Conservation (phyloP, 2,888 invertebrate species). For the Hemicrepidius hirtus region DNA sequence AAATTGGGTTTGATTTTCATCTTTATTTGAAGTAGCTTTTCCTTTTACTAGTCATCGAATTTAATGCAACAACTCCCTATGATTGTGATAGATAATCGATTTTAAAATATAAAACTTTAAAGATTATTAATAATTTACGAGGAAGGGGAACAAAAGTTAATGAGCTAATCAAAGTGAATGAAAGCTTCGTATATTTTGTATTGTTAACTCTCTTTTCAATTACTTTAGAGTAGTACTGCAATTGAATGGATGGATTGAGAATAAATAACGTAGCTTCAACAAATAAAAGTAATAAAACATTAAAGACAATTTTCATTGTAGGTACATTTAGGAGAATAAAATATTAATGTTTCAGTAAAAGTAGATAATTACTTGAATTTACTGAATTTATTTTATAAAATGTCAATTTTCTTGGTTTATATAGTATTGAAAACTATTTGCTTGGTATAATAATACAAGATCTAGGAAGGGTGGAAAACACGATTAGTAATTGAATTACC, state of each 20-base stretch:
- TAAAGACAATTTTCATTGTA: too few relatives aligned
- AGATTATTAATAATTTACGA: background rate
- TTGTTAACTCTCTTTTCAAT: slow-evolving; percentile 19
- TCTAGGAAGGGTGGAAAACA: slow-evolving; percentile 9
- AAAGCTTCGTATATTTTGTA: background rate
- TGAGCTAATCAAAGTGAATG: slow-evolving; percentile 3
- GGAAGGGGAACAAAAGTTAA: background rate
- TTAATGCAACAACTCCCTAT: too few relatives aligned
- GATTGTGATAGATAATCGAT: background rate
- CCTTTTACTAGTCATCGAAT: too few relatives aligned
- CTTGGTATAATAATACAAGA: background rate
- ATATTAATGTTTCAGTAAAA: too few relatives aligned
- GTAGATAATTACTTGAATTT: too few relatives aligned
- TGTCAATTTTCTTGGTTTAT: too few relatives aligned
- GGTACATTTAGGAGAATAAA: too few relatives aligned
- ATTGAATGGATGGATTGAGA: slow-evolving; percentile 17
- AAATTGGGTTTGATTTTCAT: slow-evolving; percentile 20
- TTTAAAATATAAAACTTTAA: slow-evolving; percentile 5
- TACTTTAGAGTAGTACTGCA: slow-evolving; percentile 7
- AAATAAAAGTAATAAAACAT: slow-evolving; percentile 7
- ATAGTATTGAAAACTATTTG: slow-evolving; percentile 6
- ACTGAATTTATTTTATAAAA: too few relatives aligned
- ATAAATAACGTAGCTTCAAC: background rate
- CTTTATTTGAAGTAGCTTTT: slow-evolving; percentile 14
- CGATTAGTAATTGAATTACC: slow-evolving; percentile 27